These are phyloP conservation scores for Rhynchotus rufescens DNA, from an alignment of 2,797 vertebrate genomes.

Conservation along the genomic window DNA sequence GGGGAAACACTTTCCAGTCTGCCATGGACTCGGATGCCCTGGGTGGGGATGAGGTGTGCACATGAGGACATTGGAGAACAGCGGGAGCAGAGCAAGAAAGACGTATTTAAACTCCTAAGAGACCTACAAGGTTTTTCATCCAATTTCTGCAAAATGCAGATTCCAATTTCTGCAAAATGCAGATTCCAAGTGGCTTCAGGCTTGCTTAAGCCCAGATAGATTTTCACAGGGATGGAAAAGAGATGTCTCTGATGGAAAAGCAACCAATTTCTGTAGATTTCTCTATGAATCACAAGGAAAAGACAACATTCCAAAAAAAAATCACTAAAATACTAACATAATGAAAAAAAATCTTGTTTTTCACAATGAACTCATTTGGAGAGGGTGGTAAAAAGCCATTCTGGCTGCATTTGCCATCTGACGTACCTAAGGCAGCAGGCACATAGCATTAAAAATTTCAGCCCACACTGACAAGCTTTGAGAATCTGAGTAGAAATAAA, in stretches of 20 bases:
- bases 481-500: not conserved
- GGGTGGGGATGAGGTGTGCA: not conserved
- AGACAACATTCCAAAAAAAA: not conserved
- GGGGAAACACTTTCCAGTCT: not conserved
- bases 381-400: not conserved
- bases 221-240: not conserved
- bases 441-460: not conserved
- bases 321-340: not conserved
- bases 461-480: not conserved
- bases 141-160: not conserved
- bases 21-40: accelerated
- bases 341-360: not conserved
- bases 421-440: not conserved
- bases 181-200: not conserved
- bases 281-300: not conserved
- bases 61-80: not conserved
- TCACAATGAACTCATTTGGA: not conserved
- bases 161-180: not conserved
- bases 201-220: not conserved
- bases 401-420: not conserved
- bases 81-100: not conserved
- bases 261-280: not conserved
- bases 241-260: not conserved
- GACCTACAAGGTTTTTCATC: not conserved
- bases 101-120: not conserved